Conservation (phyloP, 2,113 vertebrate species). For the Lonchura striata region DNA sequence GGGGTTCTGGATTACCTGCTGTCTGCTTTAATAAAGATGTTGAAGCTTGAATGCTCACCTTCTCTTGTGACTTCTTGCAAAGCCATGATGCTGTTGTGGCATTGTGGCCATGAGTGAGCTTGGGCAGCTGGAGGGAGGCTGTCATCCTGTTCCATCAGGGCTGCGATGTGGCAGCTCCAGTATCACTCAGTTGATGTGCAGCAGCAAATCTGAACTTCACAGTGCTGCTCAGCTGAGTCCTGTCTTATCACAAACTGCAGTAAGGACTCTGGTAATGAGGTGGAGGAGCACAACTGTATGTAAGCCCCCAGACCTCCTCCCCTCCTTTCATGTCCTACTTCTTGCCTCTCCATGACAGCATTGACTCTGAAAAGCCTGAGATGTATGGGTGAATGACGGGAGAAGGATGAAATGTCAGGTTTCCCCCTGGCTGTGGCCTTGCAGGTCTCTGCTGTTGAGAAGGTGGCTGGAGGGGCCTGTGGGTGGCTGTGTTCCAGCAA, state of each 20-base stretch:
- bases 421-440: accelerated
- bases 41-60: background rate
- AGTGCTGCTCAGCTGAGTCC: background rate
- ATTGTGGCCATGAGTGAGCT: accelerated
- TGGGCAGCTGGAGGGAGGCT: background rate
- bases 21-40: conserved; percentile 68
- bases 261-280: background rate
- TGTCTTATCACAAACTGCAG: accelerated
- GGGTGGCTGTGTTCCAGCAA: background rate
- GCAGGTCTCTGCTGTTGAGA: background rate
- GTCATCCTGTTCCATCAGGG: background rate
- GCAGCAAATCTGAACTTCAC: too few species aligned
- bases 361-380: accelerated
- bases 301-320: accelerated
- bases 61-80: background rate
- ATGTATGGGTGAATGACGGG: accelerated
- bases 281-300: background rate
- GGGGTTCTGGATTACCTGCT: conserved; percentile 28
- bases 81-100: background rate
- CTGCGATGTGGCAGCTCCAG: background rate
- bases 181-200: background rate
- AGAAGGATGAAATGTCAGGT: background rate
- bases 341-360: accelerated
- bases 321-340: background rate
- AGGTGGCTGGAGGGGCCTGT: background rate